A percentile compares a stretch with the other conserved stretches of the same genome.
These are phyloP conservation scores for Hystrix brachyura DNA, from an alignment of 2,113 vertebrate genomes.

Conservation along the genomic window DNA sequence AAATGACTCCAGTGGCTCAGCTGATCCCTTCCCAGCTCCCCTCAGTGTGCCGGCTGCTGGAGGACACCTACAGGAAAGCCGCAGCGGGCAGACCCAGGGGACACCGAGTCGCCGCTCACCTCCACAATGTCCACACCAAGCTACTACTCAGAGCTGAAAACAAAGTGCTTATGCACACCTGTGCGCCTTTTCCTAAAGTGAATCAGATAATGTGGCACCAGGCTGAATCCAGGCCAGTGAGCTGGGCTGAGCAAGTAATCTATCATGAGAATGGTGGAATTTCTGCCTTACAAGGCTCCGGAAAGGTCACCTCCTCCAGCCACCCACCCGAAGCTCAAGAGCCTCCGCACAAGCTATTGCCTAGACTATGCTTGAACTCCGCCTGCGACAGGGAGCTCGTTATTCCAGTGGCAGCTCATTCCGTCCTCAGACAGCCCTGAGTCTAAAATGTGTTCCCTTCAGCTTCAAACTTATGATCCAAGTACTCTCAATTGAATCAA, in stretches of 20 bases:
- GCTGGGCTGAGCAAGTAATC: neutral
- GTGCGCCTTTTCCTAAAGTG: neutral
- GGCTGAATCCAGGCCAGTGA: neutral
- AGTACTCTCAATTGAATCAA: neutral
- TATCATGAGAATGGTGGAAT: neutral
- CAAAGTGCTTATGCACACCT: fast-evolving
- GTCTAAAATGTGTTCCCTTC: neutral
- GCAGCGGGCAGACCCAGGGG: neutral
- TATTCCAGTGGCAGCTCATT: neutral
- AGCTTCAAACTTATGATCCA: neutral
- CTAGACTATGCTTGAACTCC: neutral
- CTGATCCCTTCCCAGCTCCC: slow-evolving; percentile 54
- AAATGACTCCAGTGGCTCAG: slow-evolving; percentile 76
- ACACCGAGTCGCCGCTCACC: neutral
- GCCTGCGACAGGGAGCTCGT: slow-evolving; percentile 33
- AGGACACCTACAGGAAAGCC: slow-evolving; percentile 61
- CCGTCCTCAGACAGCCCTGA: neutral
- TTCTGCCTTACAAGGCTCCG: neutral
- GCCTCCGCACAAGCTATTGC: neutral
- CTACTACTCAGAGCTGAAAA: neutral
- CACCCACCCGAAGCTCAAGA: neutral
- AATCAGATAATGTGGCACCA: neutral
- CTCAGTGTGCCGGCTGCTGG: slow-evolving; percentile 34
- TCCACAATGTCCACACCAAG: neutral
- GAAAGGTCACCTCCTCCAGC: slow-evolving; percentile 3